These are phyloP conservation scores for Bothrops jararaca DNA, from an alignment of 2,113 vertebrate genomes.

Conservation along the genomic window DNA sequence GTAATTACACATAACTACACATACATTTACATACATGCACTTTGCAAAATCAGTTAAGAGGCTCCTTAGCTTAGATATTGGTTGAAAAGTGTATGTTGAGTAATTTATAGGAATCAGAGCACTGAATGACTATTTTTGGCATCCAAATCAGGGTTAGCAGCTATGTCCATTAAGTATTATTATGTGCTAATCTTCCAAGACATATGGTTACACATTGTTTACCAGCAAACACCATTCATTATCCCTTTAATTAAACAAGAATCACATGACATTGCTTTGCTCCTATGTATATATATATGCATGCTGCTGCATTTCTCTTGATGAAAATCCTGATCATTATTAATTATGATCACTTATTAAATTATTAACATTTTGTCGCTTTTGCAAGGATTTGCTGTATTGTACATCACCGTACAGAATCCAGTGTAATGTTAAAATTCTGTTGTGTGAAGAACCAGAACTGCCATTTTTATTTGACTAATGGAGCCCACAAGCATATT, in stretches of 20 bases:
- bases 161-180: slow-evolving; percentile 52
- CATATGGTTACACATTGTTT: slow-evolving; percentile 58
- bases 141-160: slow-evolving; percentile 28
- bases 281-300: not conserved
- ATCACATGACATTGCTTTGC: slow-evolving; percentile 10
- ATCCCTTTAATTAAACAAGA: slow-evolving; percentile 54
- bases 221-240: slow-evolving; percentile 58
- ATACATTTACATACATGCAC: not conserved
- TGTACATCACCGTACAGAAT: not conserved
- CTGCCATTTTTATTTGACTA: not conserved
- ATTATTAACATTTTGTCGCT: not conserved
- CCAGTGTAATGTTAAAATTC: not conserved
- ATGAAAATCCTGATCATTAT: not conserved
- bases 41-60: not conserved
- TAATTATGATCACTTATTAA: not conserved
- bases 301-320: slow-evolving; percentile 11
- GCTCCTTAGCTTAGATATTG: not conserved
- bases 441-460: not conserved
- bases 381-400: not conserved
- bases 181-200: slow-evolving; percentile 44
- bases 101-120: slow-evolving; percentile 9
- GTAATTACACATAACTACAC: not conserved
- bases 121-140: slow-evolving; percentile 57
- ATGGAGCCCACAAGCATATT: not conserved
- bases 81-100: not conserved